A percentile compares a stretch with the other conserved stretches of the same genome.
phyloP scores from a whole-genome alignment of 2,113 vertebrate genomes.

The Mustelus asterias region DNA sequence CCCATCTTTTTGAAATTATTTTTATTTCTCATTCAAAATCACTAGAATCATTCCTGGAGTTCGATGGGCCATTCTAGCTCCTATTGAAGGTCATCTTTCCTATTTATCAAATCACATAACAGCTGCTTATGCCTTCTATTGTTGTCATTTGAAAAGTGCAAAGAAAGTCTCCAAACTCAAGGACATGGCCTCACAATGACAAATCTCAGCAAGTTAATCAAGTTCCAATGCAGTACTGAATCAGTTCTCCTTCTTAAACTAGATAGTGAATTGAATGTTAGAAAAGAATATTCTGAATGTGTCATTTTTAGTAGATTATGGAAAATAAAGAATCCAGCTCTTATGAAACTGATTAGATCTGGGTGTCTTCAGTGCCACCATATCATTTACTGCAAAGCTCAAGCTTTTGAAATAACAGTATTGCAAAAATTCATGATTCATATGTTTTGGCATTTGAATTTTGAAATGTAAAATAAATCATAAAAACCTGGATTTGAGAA shows the following conservation, averaged over 20 bases:
- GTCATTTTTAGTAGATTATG: neutral
- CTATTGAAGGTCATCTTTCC: neutral
- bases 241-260: neutral
- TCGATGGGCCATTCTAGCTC: neutral
- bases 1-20: neutral
- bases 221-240: neutral
- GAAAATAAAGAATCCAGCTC: neutral
- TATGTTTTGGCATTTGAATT: too few relatives aligned
- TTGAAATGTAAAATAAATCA: too few relatives aligned
- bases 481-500: too few relatives aligned
- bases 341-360: neutral
- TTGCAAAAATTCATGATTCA: too few relatives aligned
- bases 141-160: neutral
- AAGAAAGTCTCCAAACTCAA: neutral
- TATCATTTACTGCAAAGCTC: neutral
- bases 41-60: neutral
- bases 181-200: neutral
- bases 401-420: neutral
- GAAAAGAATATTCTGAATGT: neutral
- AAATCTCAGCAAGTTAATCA: neutral
- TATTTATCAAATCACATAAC: too few relatives aligned
- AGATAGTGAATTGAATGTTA: neutral
- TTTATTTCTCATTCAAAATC: neutral
- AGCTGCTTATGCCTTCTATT: neutral
- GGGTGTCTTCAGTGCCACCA: neutral